A percentile compares a stretch with the other conserved stretches of the same genome.
Conservation (phyloP, 2,797 vertebrate genomes). For the Pterois miles region DNA sequence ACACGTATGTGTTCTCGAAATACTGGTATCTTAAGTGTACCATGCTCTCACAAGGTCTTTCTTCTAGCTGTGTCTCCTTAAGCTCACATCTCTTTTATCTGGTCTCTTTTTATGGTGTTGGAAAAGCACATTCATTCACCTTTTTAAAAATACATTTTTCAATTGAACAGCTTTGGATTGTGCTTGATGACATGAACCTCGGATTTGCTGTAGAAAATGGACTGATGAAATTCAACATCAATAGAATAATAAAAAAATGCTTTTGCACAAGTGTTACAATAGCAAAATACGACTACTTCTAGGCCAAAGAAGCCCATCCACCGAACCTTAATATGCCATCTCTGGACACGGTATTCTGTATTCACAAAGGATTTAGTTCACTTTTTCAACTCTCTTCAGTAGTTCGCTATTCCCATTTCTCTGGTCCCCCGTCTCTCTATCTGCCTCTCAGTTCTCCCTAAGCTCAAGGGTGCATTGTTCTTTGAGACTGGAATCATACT, state of each 20-base stretch:
- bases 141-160: slow-evolving; percentile 8
- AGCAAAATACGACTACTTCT: slow-evolving; percentile 24
- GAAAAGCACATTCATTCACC: neutral
- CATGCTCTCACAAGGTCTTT: neutral
- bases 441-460: slow-evolving; percentile 53
- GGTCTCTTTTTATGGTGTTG: neutral
- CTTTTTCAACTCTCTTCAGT: slow-evolving; percentile 59
- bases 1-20: slow-evolving; percentile 22
- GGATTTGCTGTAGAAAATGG: slow-evolving; percentile 17
- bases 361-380: slow-evolving; percentile 69
- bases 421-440: slow-evolving; percentile 26
- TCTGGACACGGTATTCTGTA: slow-evolving; percentile 53
- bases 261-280: slow-evolving; percentile 29
- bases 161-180: neutral
- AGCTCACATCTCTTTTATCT: neutral
- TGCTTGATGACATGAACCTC: slow-evolving; percentile 8
- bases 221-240: slow-evolving; percentile 39
- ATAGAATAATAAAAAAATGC: neutral
- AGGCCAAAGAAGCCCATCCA: slow-evolving; percentile 19
- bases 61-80: neutral
- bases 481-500: slow-evolving; percentile 70
- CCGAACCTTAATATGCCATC: slow-evolving; percentile 58
- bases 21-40: neutral
- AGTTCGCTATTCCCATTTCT: slow-evolving; percentile 57
- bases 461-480: slow-evolving; percentile 73